Evolutionary conservation across 2,797 vertebrate species (phyloP).

Genomic region (Gymnoscopelus microlampas): DNA sequence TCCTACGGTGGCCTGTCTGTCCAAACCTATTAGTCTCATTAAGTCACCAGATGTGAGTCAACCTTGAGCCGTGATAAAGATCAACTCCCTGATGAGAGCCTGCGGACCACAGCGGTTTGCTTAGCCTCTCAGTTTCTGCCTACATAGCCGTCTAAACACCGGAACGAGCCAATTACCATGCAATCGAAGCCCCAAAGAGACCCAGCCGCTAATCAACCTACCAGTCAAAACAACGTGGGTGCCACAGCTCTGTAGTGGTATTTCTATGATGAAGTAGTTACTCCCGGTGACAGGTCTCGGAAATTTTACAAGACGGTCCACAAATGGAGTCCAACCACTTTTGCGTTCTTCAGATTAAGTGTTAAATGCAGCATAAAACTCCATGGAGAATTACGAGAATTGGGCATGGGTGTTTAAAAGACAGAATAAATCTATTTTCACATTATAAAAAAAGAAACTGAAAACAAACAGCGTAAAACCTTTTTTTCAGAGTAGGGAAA

Average conservation of each 20-base stretch:
- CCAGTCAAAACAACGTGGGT: slow-evolving; percentile 59
- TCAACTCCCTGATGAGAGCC: slow-evolving; percentile 63
- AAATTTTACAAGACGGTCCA: slow-evolving; percentile 28
- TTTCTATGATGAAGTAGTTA: slow-evolving; percentile 22
- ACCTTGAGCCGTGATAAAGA: slow-evolving; percentile 71
- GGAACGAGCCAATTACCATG: slow-evolving; percentile 65
- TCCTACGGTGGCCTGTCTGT: slow-evolving; percentile 45
- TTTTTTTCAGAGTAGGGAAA: slow-evolving; percentile 3
- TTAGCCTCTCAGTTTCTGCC: slow-evolving; percentile 55
- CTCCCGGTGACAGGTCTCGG: slow-evolving; percentile 22
- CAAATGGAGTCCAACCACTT: slow-evolving; percentile 8
- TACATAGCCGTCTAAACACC: slow-evolving; percentile 61
- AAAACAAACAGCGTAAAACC: no score
- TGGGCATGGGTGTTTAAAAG: not conserved
- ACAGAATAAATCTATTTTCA: not conserved
- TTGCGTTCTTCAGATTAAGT: not conserved
- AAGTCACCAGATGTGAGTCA: slow-evolving; percentile 70
- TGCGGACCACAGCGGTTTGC: slow-evolving; percentile 59
- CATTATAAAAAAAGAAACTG: not conserved
- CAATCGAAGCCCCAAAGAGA: slow-evolving; percentile 47
- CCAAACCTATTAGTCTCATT: slow-evolving; percentile 63
- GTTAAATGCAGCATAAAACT: slow-evolving; percentile 4
- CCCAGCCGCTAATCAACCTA: slow-evolving; percentile 51
- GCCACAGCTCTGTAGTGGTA: slow-evolving; percentile 18
- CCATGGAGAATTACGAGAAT: slow-evolving; percentile 9